phyloP scores from a whole-genome alignment of 1,140 invertebrate genomes.

The Zelostemma sp. region DNA sequence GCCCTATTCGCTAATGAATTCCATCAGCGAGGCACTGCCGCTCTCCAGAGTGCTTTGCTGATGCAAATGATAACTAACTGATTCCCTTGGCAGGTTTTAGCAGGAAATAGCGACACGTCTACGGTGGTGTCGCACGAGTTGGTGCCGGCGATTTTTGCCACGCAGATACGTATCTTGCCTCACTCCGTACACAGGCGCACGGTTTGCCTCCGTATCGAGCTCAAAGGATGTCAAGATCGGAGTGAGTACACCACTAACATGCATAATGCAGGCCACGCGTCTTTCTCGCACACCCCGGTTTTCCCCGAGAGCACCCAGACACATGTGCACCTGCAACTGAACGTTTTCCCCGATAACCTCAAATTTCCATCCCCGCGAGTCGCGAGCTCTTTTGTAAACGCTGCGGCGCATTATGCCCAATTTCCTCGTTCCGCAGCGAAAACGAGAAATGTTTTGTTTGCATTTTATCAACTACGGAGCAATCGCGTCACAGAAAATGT shows the following conservation, averaged over 20 bases:
- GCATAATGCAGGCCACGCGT: conserved; percentile 27
- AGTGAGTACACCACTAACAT: conserved; percentile 67
- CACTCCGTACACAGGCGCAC: conserved; percentile 77
- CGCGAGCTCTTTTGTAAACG: neutral
- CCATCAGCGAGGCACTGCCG: conserved; percentile 1
- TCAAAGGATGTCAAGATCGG: conserved; percentile 75
- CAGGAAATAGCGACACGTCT: conserved; percentile 78
- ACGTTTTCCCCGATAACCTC: neutral
- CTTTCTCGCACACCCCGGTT: neutral
- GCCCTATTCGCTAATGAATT: conserved; percentile 10
- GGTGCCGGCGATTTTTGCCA: conserved; percentile 77
- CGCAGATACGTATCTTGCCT: conserved; percentile 76
- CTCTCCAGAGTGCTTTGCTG: conserved; percentile 5
- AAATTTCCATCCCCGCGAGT: conserved; percentile 5
- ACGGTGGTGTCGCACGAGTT: conserved; percentile 76
- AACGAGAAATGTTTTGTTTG: neutral
- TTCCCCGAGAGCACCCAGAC: too few relatives aligned
- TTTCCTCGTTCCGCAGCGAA: neutral
- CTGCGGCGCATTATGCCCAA: neutral
- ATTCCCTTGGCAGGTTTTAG: conserved; percentile 69
- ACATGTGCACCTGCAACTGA: neutral
- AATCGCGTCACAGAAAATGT: conserved; percentile 1
- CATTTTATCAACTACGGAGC: neutral
- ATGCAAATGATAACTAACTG: conserved; percentile 12
- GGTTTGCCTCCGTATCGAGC: conserved; percentile 79